Evolutionary conservation across 2,888 invertebrate genomes (phyloP).

Genomic region (Stenchaetothrips biformis): DNA sequence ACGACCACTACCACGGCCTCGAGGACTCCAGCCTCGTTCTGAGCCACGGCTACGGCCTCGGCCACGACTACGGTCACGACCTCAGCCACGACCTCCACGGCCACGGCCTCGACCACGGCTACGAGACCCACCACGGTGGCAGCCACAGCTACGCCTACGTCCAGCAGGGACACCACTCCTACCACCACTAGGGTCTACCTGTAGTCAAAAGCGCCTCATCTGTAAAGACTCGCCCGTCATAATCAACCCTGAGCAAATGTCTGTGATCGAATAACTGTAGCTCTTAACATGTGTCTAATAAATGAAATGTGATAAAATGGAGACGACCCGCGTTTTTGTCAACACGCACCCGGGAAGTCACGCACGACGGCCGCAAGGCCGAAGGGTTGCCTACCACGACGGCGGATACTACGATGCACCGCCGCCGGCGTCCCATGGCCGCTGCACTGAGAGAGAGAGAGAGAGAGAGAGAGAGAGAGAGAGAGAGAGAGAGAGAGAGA

Average conservation of each 20-base stretch:
- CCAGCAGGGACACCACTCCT: not conserved
- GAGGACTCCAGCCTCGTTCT: not conserved
- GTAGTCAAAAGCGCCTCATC: not conserved
- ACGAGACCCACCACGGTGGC: not conserved
- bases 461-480: not conserved
- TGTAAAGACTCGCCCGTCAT: constrained; percentile 15
- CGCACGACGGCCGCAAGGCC: too few species aligned
- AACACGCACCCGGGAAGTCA: not conserved
- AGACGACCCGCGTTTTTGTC: not conserved
- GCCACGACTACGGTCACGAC: not conserved
- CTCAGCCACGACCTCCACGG: not conserved
- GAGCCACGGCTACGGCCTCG: constrained; percentile 12
- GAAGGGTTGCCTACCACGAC: too few species aligned
- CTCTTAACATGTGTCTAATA: not conserved
- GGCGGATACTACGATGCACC: too few species aligned
- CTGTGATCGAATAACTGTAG: constrained; percentile 11
- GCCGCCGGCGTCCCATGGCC: too few species aligned
- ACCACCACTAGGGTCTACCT: not conserved
- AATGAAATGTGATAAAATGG: not conserved
- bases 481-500: too few species aligned
- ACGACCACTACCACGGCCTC: constrained; percentile 10
- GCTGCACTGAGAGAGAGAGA: not conserved
- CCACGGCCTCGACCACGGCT: not conserved
- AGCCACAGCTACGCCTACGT: constrained; percentile 20
- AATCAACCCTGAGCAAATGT: not conserved